phyloP scores from a whole-genome alignment of 2,888 invertebrate species.

The Melipona bicolor region DNA sequence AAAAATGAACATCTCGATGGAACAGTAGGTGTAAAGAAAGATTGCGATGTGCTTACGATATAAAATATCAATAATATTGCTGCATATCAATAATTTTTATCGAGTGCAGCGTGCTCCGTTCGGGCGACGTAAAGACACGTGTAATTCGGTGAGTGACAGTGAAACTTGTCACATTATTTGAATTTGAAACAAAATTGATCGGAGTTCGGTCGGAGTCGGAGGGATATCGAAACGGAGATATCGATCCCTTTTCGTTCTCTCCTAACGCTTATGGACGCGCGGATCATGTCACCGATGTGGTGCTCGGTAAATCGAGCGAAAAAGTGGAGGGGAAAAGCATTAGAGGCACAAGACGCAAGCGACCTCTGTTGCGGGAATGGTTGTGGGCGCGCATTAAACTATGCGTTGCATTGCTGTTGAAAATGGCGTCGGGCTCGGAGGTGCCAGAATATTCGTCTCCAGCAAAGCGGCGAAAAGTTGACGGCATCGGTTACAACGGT shows the following conservation, averaged over 20 bases:
- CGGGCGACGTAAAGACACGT: neutral
- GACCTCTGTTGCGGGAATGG: slow-evolving; percentile 72
- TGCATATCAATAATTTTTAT: too few species aligned
- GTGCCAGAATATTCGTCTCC: slow-evolving; percentile 83
- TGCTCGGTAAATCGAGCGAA: neutral
- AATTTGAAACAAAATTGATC: neutral
- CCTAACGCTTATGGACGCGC: neutral
- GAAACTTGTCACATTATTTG: neutral
- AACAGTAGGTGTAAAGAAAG: neutral
- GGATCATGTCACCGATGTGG: neutral
- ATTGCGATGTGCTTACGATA: neutral
- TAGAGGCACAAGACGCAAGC: slow-evolving; percentile 44
- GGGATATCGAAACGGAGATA: neutral
- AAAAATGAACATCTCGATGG: neutral
- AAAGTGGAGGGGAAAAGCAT: slow-evolving; percentile 35
- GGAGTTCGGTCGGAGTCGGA: neutral
- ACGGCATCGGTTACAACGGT: slow-evolving; percentile 73
- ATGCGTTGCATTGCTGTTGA: slow-evolving; percentile 81
- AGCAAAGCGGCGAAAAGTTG: slow-evolving; percentile 82
- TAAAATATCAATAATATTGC: neutral
- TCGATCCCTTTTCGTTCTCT: slow-evolving; percentile 11
- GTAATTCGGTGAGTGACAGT: neutral
- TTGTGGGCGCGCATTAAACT: slow-evolving; percentile 62
- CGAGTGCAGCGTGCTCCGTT: neutral
- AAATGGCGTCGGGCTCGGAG: slow-evolving; percentile 84